Evolutionary conservation across 2,888 invertebrate genomes (phyloP).

Genomic region (Lasioglossum malachurum): DNA sequence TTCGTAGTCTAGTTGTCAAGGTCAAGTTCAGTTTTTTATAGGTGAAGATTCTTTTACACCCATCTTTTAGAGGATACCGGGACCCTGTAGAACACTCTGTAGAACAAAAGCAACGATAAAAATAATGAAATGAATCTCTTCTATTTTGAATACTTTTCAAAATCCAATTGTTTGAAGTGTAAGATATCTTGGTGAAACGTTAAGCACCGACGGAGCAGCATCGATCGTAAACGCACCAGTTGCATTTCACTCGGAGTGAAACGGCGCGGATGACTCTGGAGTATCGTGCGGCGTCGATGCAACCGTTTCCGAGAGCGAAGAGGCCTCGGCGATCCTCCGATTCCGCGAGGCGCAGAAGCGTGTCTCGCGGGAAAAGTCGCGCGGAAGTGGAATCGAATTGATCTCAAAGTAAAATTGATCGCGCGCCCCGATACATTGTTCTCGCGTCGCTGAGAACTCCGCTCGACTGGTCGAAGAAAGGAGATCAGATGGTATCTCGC

Average conservation of each 20-base stretch:
- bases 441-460: background rate
- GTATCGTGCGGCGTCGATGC: background rate
- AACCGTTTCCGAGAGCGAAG: background rate
- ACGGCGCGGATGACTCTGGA: background rate
- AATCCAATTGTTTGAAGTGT: background rate
- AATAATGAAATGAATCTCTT: no score
- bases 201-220: no score
- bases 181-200: background rate
- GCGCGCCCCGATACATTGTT: background rate
- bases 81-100: no score
- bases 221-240: no score
- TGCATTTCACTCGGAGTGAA: background rate
- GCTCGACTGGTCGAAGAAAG: slow-evolving; percentile 21
- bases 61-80: no score
- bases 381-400: slow-evolving; percentile 18
- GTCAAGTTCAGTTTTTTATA: no score
- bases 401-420: slow-evolving; percentile 41
- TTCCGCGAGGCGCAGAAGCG: background rate
- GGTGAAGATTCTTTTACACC: no score
- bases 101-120: no score
- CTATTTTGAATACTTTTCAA: no score
- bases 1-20: no score
- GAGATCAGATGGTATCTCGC: slow-evolving; percentile 29
- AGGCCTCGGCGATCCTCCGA: slow-evolving; percentile 32
- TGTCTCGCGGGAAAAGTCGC: background rate